These are phyloP conservation scores for Aricia artaxerxes DNA, from an alignment of 2,888 invertebrate species.

Conservation along the genomic window DNA sequence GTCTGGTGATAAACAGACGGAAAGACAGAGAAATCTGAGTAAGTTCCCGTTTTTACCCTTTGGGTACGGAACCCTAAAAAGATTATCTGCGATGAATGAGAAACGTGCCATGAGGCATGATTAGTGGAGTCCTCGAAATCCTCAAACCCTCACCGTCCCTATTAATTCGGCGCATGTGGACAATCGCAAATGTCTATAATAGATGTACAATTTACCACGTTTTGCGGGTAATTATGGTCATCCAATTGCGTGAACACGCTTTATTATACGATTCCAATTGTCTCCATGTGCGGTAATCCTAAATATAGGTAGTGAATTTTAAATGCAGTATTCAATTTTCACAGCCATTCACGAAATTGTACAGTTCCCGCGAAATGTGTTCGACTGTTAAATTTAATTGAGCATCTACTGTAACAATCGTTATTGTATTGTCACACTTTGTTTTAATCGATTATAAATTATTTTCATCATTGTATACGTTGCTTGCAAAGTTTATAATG, in stretches of 20 bases:
- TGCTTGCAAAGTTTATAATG: background rate
- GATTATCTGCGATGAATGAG: slow-evolving; percentile 45
- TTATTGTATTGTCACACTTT: slow-evolving; percentile 28
- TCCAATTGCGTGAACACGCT: slow-evolving; percentile 55
- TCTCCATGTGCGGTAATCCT: slow-evolving; percentile 45
- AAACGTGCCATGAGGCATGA: slow-evolving; percentile 57
- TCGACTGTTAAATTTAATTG: slow-evolving; percentile 36
- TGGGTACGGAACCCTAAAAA: background rate
- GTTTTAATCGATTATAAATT: slow-evolving; percentile 23
- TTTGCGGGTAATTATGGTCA: slow-evolving; percentile 66
- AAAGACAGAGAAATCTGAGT: no score
- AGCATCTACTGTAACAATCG: slow-evolving; percentile 23
- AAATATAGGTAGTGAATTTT: slow-evolving; percentile 46
- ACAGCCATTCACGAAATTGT: slow-evolving; percentile 39
- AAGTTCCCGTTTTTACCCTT: background rate
- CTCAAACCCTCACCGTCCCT: slow-evolving; percentile 61
- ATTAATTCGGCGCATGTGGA: slow-evolving; percentile 67
- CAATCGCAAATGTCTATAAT: slow-evolving; percentile 61
- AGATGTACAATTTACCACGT: slow-evolving; percentile 62
- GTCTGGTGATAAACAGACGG: no score
- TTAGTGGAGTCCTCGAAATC: slow-evolving; percentile 61
- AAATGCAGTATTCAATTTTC: slow-evolving; percentile 44
- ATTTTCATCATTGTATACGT: background rate
- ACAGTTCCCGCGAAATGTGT: slow-evolving; percentile 36
- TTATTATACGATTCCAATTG: slow-evolving; percentile 55